Base-by-base conservation (phyloP, 2,888 invertebrate genomes). In the Cosmia trapezina region DNA sequence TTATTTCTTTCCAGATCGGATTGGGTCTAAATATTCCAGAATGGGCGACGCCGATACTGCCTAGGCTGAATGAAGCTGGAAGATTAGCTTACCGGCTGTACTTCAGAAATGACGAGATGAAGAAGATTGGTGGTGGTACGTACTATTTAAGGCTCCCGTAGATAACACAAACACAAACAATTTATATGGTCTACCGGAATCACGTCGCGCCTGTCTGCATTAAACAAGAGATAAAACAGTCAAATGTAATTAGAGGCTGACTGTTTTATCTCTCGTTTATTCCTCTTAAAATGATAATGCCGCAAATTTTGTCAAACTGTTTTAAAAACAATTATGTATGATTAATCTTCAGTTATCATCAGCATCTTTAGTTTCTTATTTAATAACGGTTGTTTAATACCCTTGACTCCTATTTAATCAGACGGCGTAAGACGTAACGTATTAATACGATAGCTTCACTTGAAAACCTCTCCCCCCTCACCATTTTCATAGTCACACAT, bases 81-180 rank as follows among this genome's bases (percentile, higher is more conserved):
- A 90, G 89, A 33, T 74, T 93, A 7, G 92, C 94, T 0, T 96
- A 95, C 81, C 89, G 88, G 33, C 86, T 96, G n/a, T 95, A 95
- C 86, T 95, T 91, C 83, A 93, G 91, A 62, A 92, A 84, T 53
- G 91, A 94, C 8, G 95, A 95, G 75, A 94, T 96, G 96, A 94
- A 93, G 76, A 94, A 89, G 67, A 88, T 95, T 70, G 95, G 94
- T 11, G 96, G 95, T 77, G 96, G 56, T 56, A 56, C 17, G 56
- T 56, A 28, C 4, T 37, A 33, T 37, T 37, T 37, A 37, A 33
- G 33, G 33, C 33, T 33, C 33, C 33, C 33, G 33, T 4, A 33
- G n/a, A n/a, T n/a, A n/a, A n/a, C n/a, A n/a, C n/a, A n/a, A n/a
- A n/a, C n/a, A n/a, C n/a, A n/a, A n/a, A n/a, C n/a, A n/a, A n/a